phyloP scores from a whole-genome alignment of 2,113 vertebrate genomes.

The Oreochromis spilurus region DNA sequence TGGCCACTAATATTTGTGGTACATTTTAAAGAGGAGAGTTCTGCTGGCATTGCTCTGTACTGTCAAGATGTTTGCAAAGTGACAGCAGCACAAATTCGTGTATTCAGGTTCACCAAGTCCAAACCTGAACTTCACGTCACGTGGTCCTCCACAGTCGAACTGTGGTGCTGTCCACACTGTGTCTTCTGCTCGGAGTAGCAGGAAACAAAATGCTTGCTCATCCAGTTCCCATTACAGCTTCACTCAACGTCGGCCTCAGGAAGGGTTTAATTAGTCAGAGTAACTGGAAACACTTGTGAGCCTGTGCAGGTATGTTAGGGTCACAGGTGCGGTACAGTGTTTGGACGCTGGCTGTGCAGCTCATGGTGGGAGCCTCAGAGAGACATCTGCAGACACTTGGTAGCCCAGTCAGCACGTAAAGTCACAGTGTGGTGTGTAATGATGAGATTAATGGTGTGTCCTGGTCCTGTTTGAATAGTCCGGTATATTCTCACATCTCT shows the following conservation, averaged over 20 bases:
- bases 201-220: background rate
- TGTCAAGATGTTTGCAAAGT: background rate
- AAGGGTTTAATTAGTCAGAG: background rate
- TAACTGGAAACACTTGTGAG: background rate
- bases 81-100: background rate
- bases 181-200: background rate
- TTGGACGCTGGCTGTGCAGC: background rate
- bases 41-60: background rate
- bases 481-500: background rate
- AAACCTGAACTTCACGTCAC: background rate
- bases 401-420: background rate
- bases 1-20: background rate
- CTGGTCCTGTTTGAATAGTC: background rate
- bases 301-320: background rate
- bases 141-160: background rate
- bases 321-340: background rate
- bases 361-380: background rate
- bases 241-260: background rate
- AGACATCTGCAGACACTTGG: background rate
- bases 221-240: background rate
- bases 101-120: background rate
- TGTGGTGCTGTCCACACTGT: background rate
- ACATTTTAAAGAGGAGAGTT: background rate
- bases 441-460: background rate
- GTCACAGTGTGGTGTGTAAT: background rate